These are phyloP conservation scores for Ophion slaviceki DNA, from an alignment of 2,888 invertebrate genomes.

Conservation along the genomic window DNA sequence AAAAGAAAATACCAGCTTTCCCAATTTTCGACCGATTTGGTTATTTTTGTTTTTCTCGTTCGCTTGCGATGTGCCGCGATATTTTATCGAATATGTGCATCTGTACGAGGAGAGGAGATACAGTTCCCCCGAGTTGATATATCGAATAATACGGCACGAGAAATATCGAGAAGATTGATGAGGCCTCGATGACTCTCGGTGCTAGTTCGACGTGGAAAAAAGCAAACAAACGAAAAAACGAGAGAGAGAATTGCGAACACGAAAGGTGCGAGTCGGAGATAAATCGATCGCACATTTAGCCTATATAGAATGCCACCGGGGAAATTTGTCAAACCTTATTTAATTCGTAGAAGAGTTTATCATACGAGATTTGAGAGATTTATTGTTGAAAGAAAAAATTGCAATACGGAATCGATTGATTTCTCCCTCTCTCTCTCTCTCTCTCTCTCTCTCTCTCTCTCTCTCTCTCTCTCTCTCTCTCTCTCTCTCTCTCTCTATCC, in stretches of 20 bases:
- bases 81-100: slow-evolving; percentile 17
- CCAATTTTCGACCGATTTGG: neutral
- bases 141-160: slow-evolving; percentile 16
- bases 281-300: slow-evolving; percentile 46
- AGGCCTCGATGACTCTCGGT: slow-evolving; percentile 53
- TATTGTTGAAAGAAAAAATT: neutral
- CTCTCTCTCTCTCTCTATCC: neutral
- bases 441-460: neutral
- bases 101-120: slow-evolving; percentile 22
- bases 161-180: slow-evolving; percentile 54
- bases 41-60: neutral
- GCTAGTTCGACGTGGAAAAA: neutral
- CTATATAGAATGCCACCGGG: slow-evolving; percentile 3
- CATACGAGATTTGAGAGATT: slow-evolving; percentile 8
- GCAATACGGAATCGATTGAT: neutral
- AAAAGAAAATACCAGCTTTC: neutral
- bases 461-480: neutral
- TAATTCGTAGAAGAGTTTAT: slow-evolving; percentile 40
- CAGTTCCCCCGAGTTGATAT: slow-evolving; percentile 1
- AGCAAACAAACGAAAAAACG: slow-evolving; percentile 7
- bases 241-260: slow-evolving; percentile 16
- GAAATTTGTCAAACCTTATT: slow-evolving; percentile 47
- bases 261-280: slow-evolving; percentile 29
- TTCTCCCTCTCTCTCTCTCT: neutral
- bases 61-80: neutral